phyloP scores from a whole-genome alignment of 2,797 vertebrate genomes.

The Micropoecilia bifurca region DNA sequence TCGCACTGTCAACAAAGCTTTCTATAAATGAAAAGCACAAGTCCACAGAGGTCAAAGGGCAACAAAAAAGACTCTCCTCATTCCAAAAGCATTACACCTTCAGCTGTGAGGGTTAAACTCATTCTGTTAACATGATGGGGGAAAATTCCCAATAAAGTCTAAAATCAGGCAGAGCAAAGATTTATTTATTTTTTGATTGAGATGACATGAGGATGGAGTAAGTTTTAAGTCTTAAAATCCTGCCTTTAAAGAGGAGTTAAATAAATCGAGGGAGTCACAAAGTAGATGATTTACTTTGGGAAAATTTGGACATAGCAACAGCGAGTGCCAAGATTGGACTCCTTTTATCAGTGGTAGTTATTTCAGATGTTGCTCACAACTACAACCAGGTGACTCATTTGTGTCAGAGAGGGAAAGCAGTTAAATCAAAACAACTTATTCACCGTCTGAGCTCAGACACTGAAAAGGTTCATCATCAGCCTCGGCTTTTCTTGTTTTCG shows the following conservation, averaged over 20 bases:
- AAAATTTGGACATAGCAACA: conserved; percentile 28
- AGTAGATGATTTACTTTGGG: conserved; percentile 24
- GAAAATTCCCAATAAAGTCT: neutral
- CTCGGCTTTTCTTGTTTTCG: neutral
- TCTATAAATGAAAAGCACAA: neutral
- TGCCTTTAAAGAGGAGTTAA: conserved; percentile 6
- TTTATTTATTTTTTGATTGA: neutral
- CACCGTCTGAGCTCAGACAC: too few species aligned
- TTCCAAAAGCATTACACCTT: neutral
- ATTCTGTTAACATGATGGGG: conserved; percentile 2
- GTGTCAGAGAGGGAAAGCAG: conserved; percentile 2
- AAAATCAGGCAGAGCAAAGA: neutral
- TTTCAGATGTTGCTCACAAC: conserved; percentile 20
- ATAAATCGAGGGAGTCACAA: conserved; percentile 26
- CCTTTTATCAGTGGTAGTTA: conserved; percentile 20
- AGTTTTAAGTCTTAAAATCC: neutral
- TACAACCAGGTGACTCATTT: conserved; percentile 19
- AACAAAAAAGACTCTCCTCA: neutral
- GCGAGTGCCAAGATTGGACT: conserved; percentile 2
- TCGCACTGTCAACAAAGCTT: neutral
- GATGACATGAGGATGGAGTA: neutral
- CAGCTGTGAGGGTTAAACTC: conserved; percentile 1
- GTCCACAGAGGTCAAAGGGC: conserved; percentile 1
- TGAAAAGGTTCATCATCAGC: neutral
- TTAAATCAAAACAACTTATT: neutral